These are phyloP conservation scores for Zenarchopterus dispar DNA, from an alignment of 2,797 vertebrate genomes.

Conservation along the genomic window DNA sequence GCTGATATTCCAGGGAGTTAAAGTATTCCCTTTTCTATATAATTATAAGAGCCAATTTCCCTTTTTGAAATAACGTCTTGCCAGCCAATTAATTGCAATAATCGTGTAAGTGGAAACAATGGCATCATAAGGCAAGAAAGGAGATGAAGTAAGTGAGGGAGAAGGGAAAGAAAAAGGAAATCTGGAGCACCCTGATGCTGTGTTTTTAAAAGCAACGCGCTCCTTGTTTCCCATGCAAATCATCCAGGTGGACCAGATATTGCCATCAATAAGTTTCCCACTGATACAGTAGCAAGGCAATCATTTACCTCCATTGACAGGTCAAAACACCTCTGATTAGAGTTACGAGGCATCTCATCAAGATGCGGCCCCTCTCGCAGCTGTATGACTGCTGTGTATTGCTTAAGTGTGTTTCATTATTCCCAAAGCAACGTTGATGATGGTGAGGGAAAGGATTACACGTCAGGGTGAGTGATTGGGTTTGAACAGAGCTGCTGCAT, in stretches of 20 bases:
- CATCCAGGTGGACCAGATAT: conserved; percentile 53
- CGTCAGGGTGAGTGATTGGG: conserved; percentile 85
- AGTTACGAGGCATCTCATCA: conserved; percentile 76
- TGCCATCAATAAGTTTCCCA: conserved; percentile 62
- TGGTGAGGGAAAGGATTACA: conserved; percentile 80
- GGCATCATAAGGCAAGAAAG: conserved; percentile 50
- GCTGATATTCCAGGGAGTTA: conserved; percentile 82
- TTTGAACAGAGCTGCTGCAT: conserved; percentile 85
- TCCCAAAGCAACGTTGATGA: conserved; percentile 80
- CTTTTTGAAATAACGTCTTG: conserved; percentile 83
- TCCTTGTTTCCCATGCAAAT: conserved; percentile 61
- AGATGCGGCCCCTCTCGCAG: conserved; percentile 64
- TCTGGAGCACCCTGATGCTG: conserved; percentile 32
- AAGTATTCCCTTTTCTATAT: conserved; percentile 83
- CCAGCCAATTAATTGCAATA: conserved; percentile 82
- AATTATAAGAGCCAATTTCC: conserved; percentile 85
- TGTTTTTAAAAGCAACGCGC: conserved; percentile 52
- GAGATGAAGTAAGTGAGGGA: conserved; percentile 43
- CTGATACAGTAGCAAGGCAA: conserved; percentile 70
- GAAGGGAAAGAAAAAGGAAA: conserved; percentile 35
- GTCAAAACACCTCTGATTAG: conserved; percentile 76
- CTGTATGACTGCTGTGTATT: conserved; percentile 75
- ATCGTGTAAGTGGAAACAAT: conserved; percentile 76
- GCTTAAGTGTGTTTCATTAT: conserved; percentile 85
- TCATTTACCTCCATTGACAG: conserved; percentile 69